Evolutionary conservation across 2,113 vertebrate genomes (phyloP), one percentile per base, ranked within the genome.

Genomic region (Colaptes auratus): DNA sequence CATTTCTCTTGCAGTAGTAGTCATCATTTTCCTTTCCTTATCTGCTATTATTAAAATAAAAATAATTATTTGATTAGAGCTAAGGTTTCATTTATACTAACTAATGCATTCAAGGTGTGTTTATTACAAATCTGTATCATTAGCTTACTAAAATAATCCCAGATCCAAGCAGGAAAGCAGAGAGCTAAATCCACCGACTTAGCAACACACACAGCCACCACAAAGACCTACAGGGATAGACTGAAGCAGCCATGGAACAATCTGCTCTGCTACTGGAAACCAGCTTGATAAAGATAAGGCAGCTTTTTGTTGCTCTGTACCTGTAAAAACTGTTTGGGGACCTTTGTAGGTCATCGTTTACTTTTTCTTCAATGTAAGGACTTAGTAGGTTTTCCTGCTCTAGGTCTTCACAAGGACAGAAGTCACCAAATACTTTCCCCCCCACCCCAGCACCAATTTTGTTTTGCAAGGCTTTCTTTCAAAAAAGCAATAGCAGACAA

Each of bases 121-220:
- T 69, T 42, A 56, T 28, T 50, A 42, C 44, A 64, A 28, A 36
- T 48, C 24, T 19, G 3, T 27, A 55, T 58, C 66, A 63, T 16
- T 70, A 35, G 60, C 28, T 75, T 35, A 11, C 0, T 48, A 39
- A 61, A 73, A 44, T 39, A 20, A 20, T 20, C 70, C 48, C 52
- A 12, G 25, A 28, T 75, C 23, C 46, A 75, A 92, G 67, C 36
- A 67, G 36, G 28, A 74, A 64, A 7, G 7, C 35, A 63, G 33
- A 75, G 7, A n/a, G 36, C n/a, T 50, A 33, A 33, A 9, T 33
- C 46, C 16, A 30, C 5, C 14, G 21, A 33, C 24, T 0, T 0
- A 35, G 33, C 19, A 90, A 20, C 8, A 52, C 31, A 58, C 9
- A 15, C 8, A 46, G 28, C 15, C 35, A 21, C 18, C 4, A 1